Percentiles rank a stretch among this genome's conserved stretches.
Conservation (phyloP, 23 tunicate genomes). For the Halocynthia roretzi region DNA sequence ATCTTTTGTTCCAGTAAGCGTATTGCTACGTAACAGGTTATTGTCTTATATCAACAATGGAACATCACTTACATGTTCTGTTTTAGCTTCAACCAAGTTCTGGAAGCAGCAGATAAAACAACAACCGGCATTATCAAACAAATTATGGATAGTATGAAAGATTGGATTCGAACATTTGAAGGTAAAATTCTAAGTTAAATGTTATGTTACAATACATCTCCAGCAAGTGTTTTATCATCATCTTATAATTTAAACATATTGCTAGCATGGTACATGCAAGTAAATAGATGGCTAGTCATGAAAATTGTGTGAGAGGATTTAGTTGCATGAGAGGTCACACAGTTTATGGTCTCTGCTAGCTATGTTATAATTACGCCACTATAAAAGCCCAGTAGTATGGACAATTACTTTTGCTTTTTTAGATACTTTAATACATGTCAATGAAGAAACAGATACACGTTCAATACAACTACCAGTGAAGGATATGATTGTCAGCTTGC, state of each 20-base stretch:
- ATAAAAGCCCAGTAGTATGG: background rate
- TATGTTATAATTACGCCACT: background rate
- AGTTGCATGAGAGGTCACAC: too few relatives aligned
- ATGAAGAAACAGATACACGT: conserved; percentile 42
- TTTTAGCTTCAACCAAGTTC: conserved; percentile 52
- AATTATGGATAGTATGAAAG: conserved; percentile 35
- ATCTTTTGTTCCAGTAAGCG: conserved; percentile 73
- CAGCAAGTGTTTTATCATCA: too few relatives aligned
- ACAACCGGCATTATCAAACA: conserved; percentile 15
- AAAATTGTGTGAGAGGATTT: too few relatives aligned
- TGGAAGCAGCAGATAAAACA: conserved; percentile 60
- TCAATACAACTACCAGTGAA: conserved; percentile 44
- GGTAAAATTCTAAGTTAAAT: conserved; percentile 19
- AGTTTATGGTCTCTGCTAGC: too few relatives aligned
- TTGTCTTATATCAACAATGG: too few relatives aligned
- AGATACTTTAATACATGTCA: conserved; percentile 42
- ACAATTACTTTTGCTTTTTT: background rate
- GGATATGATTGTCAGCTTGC: conserved; percentile 40
- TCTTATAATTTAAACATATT: too few relatives aligned
- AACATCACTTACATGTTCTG: background rate
- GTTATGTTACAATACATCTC: background rate
- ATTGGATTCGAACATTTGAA: conserved; percentile 54
- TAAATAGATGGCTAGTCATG: too few relatives aligned
- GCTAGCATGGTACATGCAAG: too few relatives aligned
- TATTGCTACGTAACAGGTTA: background rate